Evolutionary conservation across 2,797 vertebrate genomes (phyloP), one percentile per base, ranked within the genome.

Genomic region (Ateles fusciceps): DNA sequence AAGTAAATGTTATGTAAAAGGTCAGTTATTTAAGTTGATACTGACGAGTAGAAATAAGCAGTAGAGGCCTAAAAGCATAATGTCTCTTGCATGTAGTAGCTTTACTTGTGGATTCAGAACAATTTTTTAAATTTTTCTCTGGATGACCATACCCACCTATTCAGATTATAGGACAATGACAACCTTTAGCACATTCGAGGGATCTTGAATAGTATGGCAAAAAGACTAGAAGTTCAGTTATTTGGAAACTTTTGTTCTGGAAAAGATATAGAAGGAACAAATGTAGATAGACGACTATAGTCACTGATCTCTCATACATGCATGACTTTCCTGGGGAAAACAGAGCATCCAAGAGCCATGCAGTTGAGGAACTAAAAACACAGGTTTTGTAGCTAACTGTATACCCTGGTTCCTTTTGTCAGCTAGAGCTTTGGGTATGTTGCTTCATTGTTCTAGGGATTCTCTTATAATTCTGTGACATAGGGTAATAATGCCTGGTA

Each of bases 231-330:
- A 33, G 30, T 33, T 68, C 28, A 22, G 5, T 39, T 72, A 26
- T 74, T 33, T 79, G 76, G 71, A 74, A 76, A 84, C 17, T 61
- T 46, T 61, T 21, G 33, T 44, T n/a, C 30, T 75, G 57, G 28
- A 9, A 59, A 36, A 90, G 55, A 57, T 48, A 48, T 4, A 10
- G 30, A 30, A 12, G 12, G 24, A 8, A 28, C 68, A 42, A 33
- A 3, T 12, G 8, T 22, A 76, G 46, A 7, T 36, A 21, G 55
- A 3, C 3, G 55, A 3, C 4, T 19, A 0, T 22, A 11, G 36
- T 75, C 74, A 7, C 30, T 59, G 24, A 48, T 12, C 57, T n/a
- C 5, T 57, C 46, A 57, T 7, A 7, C 33, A 7, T 33, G 39
- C 2, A 2, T 3, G 5, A 46, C 17, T 85, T 75, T 13, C 42